These are phyloP conservation scores for Vidua macroura DNA, from an alignment of 2,113 vertebrate genomes.

Conservation along the genomic window DNA sequence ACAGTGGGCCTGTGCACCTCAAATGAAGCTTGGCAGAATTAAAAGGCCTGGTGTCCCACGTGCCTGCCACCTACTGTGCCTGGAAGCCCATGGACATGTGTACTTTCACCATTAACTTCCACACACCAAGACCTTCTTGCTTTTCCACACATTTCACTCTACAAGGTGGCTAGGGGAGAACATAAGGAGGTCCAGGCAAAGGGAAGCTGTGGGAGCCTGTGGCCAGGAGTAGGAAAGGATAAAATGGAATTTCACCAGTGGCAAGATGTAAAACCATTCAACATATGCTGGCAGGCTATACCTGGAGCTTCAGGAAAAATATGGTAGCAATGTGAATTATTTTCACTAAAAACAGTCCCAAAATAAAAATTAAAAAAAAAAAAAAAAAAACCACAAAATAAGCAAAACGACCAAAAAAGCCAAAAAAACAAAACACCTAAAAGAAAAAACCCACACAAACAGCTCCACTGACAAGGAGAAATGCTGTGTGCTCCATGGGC, in stretches of 20 bases:
- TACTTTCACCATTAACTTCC: neutral
- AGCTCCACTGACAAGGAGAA: neutral
- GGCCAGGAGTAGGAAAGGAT: neutral
- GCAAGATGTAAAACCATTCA: neutral
- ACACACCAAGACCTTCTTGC: neutral
- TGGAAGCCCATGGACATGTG: fast-evolving
- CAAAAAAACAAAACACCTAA: neutral
- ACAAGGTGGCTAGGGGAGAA: neutral
- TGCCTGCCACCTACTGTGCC: fast-evolving
- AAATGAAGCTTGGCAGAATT: neutral
- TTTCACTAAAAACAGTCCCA: neutral
- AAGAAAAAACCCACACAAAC: neutral
- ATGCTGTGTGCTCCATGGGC: neutral
- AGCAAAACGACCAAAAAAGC: neutral
- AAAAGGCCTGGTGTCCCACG: fast-evolving
- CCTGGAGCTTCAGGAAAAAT: neutral
- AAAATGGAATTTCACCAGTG: neutral
- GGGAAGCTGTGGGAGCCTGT: neutral
- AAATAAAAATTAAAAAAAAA: neutral
- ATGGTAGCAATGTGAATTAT: fast-evolving
- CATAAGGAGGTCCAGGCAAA: fast-evolving
- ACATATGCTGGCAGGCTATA: neutral
- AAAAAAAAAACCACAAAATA: neutral
- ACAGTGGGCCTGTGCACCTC: neutral
- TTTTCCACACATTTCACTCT: neutral